These are phyloP conservation scores for Calameuta filiformis DNA, from an alignment of 2,888 invertebrate genomes.

Conservation along the genomic window DNA sequence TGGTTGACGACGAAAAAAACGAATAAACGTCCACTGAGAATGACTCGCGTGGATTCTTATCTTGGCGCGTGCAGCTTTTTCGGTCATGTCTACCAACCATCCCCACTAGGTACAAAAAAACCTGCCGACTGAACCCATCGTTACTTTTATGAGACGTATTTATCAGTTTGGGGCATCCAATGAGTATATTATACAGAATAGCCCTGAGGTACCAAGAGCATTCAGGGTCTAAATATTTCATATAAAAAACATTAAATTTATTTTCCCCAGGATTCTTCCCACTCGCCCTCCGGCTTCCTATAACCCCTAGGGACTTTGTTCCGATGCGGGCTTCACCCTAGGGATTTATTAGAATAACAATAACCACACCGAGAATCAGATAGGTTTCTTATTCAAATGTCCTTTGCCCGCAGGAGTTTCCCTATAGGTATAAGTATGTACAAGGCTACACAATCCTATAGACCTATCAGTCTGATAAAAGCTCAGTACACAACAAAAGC, in stretches of 20 bases:
- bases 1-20: neutral
- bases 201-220: neutral
- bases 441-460: neutral
- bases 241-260: neutral
- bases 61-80: neutral
- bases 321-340: neutral
- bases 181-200: neutral
- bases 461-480: neutral
- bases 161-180: neutral
- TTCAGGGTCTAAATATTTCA: neutral
- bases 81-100: neutral
- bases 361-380: slow-evolving; percentile 2
- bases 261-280: neutral
- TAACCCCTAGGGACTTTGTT: neutral
- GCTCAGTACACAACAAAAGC: neutral
- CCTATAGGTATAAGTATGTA: neutral
- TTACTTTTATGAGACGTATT: neutral
- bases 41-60: neutral
- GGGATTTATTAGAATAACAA: slow-evolving; percentile 1
- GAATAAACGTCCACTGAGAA: neutral
- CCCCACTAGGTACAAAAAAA: neutral
- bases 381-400: slow-evolving; percentile 5
- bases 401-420: neutral
- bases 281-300: neutral
- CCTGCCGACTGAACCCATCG: neutral